phyloP scores from a whole-genome alignment of 2,888 invertebrate species.

The Cheilosia pagana region DNA sequence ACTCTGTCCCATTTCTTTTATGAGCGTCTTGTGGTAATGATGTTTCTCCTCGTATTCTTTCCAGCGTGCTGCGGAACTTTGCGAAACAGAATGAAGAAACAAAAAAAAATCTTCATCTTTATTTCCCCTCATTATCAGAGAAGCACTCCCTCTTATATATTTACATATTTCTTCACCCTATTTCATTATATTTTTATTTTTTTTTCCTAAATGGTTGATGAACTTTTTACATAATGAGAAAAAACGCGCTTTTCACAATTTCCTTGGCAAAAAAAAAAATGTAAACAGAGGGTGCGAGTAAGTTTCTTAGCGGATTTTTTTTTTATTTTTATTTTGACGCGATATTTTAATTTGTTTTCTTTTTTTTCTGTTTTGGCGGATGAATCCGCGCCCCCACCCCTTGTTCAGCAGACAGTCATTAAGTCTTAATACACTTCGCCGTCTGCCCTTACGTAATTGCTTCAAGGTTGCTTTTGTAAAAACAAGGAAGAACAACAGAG shows the following conservation, averaged over 20 bases:
- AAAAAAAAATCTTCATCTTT: conserved; percentile 63
- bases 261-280: conserved; percentile 59
- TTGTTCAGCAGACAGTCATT: conserved; percentile 65
- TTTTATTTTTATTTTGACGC: conserved; percentile 73
- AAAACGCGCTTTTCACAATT: conserved; percentile 67
- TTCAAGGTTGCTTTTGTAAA: conserved; percentile 67
- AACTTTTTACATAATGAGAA: conserved; percentile 74
- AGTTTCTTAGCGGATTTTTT: conserved; percentile 52
- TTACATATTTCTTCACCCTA: conserved; percentile 72
- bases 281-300: conserved; percentile 69
- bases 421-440: conserved; percentile 72
- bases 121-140: conserved; percentile 75
- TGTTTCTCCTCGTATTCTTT: conserved; percentile 74
- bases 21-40: conserved; percentile 73
- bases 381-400: conserved; percentile 31
- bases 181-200: conserved; percentile 66
- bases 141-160: conserved; percentile 69
- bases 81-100: conserved; percentile 52
- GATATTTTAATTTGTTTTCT: conserved; percentile 71
- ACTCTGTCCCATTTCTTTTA: conserved; percentile 71
- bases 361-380: conserved; percentile 68
- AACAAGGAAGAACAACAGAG: conserved; percentile 35
- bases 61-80: conserved; percentile 64
- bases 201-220: conserved; percentile 71
- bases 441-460: conserved; percentile 70